Evolutionary conservation across 2,113 vertebrate genomes (phyloP).

Genomic region (Muntiacus reevesi): DNA sequence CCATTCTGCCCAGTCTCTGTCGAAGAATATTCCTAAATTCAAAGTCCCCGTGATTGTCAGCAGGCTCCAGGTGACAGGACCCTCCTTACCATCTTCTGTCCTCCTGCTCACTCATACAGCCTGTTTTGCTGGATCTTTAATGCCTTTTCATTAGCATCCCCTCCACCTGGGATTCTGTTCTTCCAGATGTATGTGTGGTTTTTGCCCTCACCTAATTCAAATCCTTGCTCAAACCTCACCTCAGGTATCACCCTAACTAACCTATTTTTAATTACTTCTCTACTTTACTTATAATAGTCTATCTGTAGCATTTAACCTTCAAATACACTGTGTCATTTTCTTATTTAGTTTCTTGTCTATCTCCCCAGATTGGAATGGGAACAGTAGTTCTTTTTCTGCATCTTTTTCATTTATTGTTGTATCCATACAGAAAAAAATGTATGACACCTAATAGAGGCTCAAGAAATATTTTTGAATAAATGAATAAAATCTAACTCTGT

Average conservation of each 20-base stretch:
- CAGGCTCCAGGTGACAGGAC: background rate
- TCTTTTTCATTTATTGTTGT: background rate
- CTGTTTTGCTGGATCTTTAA: background rate
- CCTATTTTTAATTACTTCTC: background rate
- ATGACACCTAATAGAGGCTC: background rate
- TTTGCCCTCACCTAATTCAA: background rate
- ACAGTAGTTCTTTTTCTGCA: background rate
- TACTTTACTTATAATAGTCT: background rate
- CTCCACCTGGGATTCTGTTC: background rate
- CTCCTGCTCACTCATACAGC: background rate
- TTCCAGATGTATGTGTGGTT: background rate
- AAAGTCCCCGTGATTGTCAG: background rate
- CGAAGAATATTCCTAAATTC: background rate
- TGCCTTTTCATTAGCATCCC: background rate
- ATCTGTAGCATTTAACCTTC: background rate
- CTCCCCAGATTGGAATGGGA: background rate
- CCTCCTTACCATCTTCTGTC: background rate
- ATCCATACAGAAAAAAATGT: background rate
- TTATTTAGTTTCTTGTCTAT: background rate
- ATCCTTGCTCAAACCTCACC: background rate
- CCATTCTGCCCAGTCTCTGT: background rate
- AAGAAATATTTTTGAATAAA: background rate
- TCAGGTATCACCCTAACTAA: background rate
- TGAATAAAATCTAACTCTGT: background rate
- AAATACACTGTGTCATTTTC: background rate